These are phyloP conservation scores for Pempheris klunzingeri DNA, from an alignment of 2,797 vertebrate genomes.

Conservation along the genomic window DNA sequence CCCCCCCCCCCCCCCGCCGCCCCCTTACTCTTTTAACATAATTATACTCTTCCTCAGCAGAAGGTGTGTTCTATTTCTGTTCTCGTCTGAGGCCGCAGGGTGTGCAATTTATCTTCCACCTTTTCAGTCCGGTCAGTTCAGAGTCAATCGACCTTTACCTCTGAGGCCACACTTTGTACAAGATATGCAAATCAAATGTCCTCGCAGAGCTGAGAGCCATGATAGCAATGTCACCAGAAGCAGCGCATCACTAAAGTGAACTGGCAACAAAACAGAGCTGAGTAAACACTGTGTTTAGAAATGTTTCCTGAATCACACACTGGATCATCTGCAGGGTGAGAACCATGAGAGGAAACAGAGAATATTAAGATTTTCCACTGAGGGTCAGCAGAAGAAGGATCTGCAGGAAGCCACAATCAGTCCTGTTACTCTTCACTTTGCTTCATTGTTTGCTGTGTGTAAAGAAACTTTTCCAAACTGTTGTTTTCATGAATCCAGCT, in stretches of 20 bases:
- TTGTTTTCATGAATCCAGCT: neutral
- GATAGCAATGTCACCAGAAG: conserved; percentile 15
- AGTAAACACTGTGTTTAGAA: neutral
- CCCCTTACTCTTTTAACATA: conserved; percentile 62
- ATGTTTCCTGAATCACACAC: neutral
- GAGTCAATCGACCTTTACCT: conserved; percentile 38
- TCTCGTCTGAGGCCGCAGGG: conserved; percentile 42
- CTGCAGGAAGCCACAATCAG: neutral
- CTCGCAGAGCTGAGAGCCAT: neutral
- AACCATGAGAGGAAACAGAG: neutral
- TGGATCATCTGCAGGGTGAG: neutral
- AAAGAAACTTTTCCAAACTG: neutral
- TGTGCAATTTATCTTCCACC: conserved; percentile 65
- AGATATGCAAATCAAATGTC: conserved; percentile 40
- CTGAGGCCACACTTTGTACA: conserved; percentile 16
- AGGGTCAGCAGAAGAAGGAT: neutral
- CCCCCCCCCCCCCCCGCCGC: conserved; percentile 47
- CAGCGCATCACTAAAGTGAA: neutral
- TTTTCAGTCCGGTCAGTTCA: conserved; percentile 49
- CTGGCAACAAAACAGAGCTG: neutral
- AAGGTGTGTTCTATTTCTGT: conserved; percentile 66
- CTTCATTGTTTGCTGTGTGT: too few species aligned
- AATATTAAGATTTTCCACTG: neutral
- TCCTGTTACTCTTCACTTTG: neutral
- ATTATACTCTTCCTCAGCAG: conserved; percentile 59